Evolutionary conservation across 2,888 invertebrate genomes (phyloP).

Genomic region (Philonicus albiceps): DNA sequence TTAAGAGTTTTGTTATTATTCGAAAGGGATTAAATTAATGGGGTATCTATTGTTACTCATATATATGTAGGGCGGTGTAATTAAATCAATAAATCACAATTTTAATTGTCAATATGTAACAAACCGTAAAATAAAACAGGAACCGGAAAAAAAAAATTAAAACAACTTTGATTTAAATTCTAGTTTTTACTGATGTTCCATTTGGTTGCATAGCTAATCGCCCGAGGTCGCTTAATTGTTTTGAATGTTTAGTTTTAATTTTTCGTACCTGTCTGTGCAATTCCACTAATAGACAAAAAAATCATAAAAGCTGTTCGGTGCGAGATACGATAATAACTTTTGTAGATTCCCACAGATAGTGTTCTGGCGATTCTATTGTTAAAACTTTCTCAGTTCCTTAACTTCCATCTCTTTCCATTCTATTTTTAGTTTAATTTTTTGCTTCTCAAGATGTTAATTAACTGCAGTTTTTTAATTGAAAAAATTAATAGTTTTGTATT

Average conservation of each 20-base stretch:
- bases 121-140: neutral
- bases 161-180: neutral
- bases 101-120: neutral
- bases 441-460: neutral
- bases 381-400: neutral
- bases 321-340: neutral
- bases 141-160: neutral
- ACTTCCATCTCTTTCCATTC: no score
- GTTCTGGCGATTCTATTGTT: neutral
- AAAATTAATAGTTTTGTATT: neutral
- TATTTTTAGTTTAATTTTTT: neutral
- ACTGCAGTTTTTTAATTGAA: neutral
- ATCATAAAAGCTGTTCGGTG: neutral
- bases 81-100: neutral
- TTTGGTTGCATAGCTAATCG: neutral
- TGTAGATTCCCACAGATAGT: neutral
- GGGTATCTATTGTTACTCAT: no score
- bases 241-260: neutral
- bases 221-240: constrained; percentile 24
- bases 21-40: no score
- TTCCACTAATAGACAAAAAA: neutral
- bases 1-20: neutral
- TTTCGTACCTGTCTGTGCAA: constrained; percentile 24
- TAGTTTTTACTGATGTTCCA: neutral
- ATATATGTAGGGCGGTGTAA: neutral